Percentiles rank a stretch among this genome's conserved stretches.
phyloP scores from a whole-genome alignment of 2,888 invertebrate species.

The Leucoptera coffeella region DNA sequence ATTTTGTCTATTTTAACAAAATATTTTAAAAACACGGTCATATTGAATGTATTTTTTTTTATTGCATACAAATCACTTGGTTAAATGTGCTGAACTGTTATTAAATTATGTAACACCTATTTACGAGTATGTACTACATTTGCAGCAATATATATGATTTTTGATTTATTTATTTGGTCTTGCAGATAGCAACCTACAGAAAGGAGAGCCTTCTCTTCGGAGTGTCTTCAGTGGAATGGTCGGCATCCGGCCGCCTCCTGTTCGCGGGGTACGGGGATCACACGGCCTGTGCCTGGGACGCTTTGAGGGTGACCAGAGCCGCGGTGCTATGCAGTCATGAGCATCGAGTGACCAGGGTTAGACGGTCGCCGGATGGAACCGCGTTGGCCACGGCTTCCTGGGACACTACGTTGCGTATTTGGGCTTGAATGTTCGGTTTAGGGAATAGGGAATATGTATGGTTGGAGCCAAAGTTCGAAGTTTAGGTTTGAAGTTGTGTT shows the following conservation, averaged over 20 bases:
- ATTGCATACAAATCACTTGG: no score
- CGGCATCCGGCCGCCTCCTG: conserved; percentile 87
- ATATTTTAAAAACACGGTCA: no score
- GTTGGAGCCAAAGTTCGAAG: no score
- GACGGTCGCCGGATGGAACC: conserved; percentile 36
- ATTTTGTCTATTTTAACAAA: no score
- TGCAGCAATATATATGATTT: neutral
- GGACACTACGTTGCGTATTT: conserved; percentile 3
- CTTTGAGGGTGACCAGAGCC: conserved; percentile 37
- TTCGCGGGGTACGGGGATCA: conserved; percentile 99
- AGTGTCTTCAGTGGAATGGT: conserved; percentile 96
- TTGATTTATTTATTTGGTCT: conserved; percentile 13
- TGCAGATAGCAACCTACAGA: no score
- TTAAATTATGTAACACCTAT: no score
- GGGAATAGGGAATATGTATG: no score
- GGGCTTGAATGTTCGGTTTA: no score
- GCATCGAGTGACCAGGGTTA: conserved; percentile 22
- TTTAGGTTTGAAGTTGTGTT: no score
- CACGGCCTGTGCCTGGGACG: conserved; percentile 64
- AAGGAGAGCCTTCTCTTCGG: conserved; percentile 98
- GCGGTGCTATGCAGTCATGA: conserved; percentile 66
- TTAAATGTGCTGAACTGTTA: no score
- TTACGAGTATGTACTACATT: neutral
- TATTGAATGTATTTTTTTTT: no score
- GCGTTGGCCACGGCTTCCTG: conserved; percentile 7